Conservation (phyloP, 2,113 vertebrate genomes). For the Nycticorax nycticorax region DNA sequence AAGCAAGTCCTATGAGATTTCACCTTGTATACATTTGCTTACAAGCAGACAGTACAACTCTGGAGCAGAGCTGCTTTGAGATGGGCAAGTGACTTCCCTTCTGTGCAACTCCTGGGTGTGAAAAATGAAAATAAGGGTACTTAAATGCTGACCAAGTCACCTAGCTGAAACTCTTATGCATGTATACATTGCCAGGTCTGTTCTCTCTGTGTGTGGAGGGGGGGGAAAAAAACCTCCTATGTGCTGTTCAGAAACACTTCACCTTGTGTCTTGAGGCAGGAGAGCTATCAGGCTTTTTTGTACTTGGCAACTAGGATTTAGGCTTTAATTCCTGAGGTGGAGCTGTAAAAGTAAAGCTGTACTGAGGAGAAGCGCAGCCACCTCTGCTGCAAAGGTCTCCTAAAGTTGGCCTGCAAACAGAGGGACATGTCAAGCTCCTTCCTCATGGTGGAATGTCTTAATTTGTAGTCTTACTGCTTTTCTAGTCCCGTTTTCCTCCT, state of each 20-base stretch:
- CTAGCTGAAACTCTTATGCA: background rate
- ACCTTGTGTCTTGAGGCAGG: background rate
- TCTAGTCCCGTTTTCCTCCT: background rate
- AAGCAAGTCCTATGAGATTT: background rate
- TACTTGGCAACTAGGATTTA: background rate
- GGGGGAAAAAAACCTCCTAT: background rate
- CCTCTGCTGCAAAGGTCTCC: background rate
- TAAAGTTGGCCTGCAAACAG: background rate
- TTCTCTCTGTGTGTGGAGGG: background rate
- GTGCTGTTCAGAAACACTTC: background rate
- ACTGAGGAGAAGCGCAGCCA: background rate
- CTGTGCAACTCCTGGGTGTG: background rate
- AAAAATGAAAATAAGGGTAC: background rate
- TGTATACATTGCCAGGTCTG: background rate
- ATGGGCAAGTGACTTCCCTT: background rate
- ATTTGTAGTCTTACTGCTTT: background rate
- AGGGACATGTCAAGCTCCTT: background rate
- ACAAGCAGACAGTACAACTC: background rate
- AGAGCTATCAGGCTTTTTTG: background rate
- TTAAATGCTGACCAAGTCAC: background rate
- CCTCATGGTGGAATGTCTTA: background rate
- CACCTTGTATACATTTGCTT: no score
- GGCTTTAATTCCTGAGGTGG: background rate
- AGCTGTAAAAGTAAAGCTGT: background rate
- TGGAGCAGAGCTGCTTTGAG: background rate